Conservation (phyloP, 2,888 invertebrate genomes). For the Cheilosia pagana region DNA sequence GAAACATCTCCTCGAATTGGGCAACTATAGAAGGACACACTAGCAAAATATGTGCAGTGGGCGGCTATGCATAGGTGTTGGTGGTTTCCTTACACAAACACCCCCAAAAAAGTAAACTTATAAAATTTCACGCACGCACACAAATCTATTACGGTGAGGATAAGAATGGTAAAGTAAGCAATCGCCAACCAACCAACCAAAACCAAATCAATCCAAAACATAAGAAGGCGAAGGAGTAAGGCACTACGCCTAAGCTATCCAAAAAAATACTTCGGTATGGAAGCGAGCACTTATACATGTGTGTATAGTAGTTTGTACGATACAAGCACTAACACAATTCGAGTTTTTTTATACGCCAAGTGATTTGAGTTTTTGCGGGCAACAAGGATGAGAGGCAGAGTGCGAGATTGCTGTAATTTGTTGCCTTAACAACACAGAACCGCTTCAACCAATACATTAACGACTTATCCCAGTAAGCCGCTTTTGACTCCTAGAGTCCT, state of each 20-base stretch:
- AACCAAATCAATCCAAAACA: slow-evolving; percentile 62
- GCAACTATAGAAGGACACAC: neutral
- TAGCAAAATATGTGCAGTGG: slow-evolving; percentile 5
- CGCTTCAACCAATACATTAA: slow-evolving; percentile 49
- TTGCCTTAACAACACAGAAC: slow-evolving; percentile 5
- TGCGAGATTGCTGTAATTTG: slow-evolving; percentile 20
- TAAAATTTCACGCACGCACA: slow-evolving; percentile 25
- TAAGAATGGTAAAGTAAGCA: slow-evolving; percentile 51
- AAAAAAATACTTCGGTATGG: slow-evolving; percentile 26
- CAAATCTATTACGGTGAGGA: slow-evolving; percentile 11
- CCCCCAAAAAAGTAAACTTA: slow-evolving; percentile 13
- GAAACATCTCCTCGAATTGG: neutral
- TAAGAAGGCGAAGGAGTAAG: slow-evolving; percentile 48
- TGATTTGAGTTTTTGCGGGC: slow-evolving; percentile 2
- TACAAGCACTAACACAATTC: slow-evolving; percentile 21
- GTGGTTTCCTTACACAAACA: slow-evolving; percentile 24
- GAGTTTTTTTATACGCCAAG: slow-evolving; percentile 14
- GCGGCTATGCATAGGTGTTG: slow-evolving; percentile 3
- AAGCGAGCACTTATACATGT: slow-evolving; percentile 10
- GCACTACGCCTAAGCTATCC: slow-evolving; percentile 39
- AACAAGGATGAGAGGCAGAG: neutral
- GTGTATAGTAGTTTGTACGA: neutral
- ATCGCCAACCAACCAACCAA: slow-evolving; percentile 71
- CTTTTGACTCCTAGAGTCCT: slow-evolving; percentile 16
- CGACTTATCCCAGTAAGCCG: slow-evolving; percentile 23